A percentile compares a stretch with the other conserved stretches of the same genome.
phyloP scores from a whole-genome alignment of 2,113 vertebrate species.

The Chloroceryle aenea region DNA sequence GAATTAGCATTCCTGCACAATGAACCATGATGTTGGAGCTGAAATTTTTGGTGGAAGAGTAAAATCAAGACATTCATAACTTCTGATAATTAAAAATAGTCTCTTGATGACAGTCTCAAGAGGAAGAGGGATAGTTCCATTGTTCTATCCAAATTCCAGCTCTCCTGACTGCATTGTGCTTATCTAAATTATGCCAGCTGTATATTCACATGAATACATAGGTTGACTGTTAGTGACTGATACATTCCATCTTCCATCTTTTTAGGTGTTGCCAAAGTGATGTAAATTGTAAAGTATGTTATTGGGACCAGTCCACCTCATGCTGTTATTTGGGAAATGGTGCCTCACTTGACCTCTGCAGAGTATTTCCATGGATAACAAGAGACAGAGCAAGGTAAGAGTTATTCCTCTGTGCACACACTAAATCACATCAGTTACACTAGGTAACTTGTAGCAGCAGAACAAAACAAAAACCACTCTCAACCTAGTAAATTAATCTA shows the following conservation, averaged over 20 bases:
- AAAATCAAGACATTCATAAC: neutral
- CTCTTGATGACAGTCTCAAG: neutral
- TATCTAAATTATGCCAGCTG: neutral
- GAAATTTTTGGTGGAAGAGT: neutral
- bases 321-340: neutral
- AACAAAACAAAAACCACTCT: neutral
- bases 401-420: neutral
- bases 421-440: neutral
- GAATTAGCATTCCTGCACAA: neutral
- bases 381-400: neutral
- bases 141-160: constrained; percentile 6
- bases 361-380: neutral
- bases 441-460: neutral
- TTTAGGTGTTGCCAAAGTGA: neutral
- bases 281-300: neutral
- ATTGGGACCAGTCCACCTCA: neutral
- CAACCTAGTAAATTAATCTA: neutral
- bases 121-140: neutral
- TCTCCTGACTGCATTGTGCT: neutral
- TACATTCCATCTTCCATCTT: neutral
- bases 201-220: neutral
- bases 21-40: neutral
- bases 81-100: neutral
- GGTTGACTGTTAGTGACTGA: neutral
- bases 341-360: neutral